A percentile compares a stretch with the other conserved stretches of the same genome.
These are phyloP conservation scores for Leucopsar rothschildi DNA, from an alignment of 2,113 vertebrate species.

Conservation along the genomic window DNA sequence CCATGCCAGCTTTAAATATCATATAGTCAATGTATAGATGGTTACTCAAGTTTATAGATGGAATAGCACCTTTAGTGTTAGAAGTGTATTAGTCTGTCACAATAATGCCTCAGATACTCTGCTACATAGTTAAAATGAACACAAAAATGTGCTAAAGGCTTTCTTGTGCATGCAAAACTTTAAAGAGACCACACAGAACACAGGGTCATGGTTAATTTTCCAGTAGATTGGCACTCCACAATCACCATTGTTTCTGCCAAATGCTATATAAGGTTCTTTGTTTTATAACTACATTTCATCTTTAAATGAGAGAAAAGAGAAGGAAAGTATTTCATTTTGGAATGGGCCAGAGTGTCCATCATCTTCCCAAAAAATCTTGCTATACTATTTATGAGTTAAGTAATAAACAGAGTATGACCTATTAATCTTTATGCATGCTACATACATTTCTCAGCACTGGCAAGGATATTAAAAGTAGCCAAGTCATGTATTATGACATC, in stretches of 20 bases:
- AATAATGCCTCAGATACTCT: background rate
- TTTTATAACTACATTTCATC: background rate
- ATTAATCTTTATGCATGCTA: background rate
- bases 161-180: background rate
- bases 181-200: background rate
- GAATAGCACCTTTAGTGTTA: background rate
- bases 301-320: background rate
- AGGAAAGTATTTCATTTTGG: background rate
- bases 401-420: background rate
- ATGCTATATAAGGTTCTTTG: background rate
- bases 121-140: background rate
- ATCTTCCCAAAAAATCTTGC: background rate
- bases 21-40: background rate
- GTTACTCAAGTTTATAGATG: background rate
- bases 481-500: background rate
- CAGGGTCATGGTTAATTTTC: background rate
- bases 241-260: background rate
- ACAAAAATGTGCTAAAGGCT: background rate
- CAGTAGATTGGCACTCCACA: background rate
- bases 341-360: background rate
- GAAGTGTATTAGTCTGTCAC: background rate
- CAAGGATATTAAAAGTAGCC: background rate
- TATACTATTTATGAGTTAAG: background rate
- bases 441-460: background rate
- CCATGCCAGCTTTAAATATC: background rate